Conservation (phyloP, 1,140 invertebrate species). For the Akabosia matsudoensis region DNA sequence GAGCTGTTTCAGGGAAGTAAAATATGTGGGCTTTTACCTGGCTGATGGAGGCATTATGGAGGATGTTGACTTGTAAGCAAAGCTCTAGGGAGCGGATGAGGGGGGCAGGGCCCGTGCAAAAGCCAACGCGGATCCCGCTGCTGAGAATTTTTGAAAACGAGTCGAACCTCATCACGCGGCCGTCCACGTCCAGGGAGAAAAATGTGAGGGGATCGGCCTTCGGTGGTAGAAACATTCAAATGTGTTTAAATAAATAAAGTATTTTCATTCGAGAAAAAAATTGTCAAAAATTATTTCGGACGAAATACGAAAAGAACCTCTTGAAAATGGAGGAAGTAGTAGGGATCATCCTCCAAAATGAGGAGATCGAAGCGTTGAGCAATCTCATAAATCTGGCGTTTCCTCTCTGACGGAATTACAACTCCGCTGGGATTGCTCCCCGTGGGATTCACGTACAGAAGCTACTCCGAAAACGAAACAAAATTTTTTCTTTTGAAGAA, state of each 20-base stretch:
- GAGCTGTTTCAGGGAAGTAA: neutral
- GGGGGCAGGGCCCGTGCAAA: slow-evolving; percentile 65
- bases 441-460: slow-evolving; percentile 62
- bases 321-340: slow-evolving; percentile 69
- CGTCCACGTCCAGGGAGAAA: slow-evolving; percentile 70
- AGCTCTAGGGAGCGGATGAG: slow-evolving; percentile 62
- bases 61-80: slow-evolving; percentile 67
- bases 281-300: too few species aligned
- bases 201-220: slow-evolving; percentile 64
- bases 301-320: too few species aligned
- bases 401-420: slow-evolving; percentile 62
- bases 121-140: slow-evolving; percentile 67
- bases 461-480: slow-evolving; percentile 48
- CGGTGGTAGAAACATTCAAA: neutral
- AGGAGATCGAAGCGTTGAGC: slow-evolving; percentile 72
- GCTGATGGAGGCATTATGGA: slow-evolving; percentile 69
- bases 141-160: slow-evolving; percentile 76
- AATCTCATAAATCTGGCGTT: slow-evolving; percentile 68
- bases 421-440: slow-evolving; percentile 69
- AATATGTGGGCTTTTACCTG: slow-evolving; percentile 64
- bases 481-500: neutral
- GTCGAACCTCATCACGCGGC: slow-evolving; percentile 72
- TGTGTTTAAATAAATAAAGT: too few species aligned
- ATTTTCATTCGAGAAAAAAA: too few species aligned
- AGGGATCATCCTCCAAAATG: slow-evolving; percentile 78